A percentile compares a stretch with the other conserved stretches of the same genome.
These are phyloP conservation scores for Drosophila seclusa DNA, from an alignment of 2,888 invertebrate genomes.

Conservation along the genomic window DNA sequence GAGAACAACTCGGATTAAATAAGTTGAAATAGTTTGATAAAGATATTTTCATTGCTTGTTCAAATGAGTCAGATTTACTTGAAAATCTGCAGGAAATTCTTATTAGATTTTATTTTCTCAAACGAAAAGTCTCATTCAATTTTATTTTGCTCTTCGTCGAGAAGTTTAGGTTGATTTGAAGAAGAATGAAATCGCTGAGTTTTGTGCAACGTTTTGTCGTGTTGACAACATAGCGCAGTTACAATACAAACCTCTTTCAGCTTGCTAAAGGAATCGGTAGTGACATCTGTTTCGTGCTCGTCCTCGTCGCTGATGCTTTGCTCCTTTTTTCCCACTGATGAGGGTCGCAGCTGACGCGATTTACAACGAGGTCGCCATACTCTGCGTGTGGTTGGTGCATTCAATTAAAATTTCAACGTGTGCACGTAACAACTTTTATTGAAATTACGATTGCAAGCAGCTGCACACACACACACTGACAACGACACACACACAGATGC, in stretches of 20 bases:
- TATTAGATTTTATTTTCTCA: neutral
- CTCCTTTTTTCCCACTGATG: slow-evolving; percentile 53
- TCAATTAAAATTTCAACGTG: slow-evolving; percentile 82
- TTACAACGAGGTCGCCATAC: slow-evolving; percentile 48
- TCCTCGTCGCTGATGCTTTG: slow-evolving; percentile 55
- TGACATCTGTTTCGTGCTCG: slow-evolving; percentile 44
- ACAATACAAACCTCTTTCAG: slow-evolving; percentile 36
- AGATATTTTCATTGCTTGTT: neutral
- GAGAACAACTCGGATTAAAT: neutral
- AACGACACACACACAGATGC: neutral
- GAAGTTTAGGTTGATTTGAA: neutral
- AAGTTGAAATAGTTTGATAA: no score
- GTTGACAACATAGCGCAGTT: slow-evolving; percentile 22
- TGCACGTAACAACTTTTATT: slow-evolving; percentile 81
- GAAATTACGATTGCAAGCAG: slow-evolving; percentile 75
- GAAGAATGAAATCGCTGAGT: neutral
- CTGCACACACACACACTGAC: slow-evolving; percentile 32
- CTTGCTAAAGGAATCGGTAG: slow-evolving; percentile 40
- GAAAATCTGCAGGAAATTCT: neutral
- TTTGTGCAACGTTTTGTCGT: slow-evolving; percentile 16
- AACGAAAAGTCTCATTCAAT: neutral
- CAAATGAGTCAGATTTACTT: neutral
- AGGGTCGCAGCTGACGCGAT: slow-evolving; percentile 64
- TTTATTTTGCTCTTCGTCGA: neutral
- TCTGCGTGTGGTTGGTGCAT: slow-evolving; percentile 66